Conservation (phyloP, 2,888 invertebrate genomes). For the Chironomus tentans region DNA sequence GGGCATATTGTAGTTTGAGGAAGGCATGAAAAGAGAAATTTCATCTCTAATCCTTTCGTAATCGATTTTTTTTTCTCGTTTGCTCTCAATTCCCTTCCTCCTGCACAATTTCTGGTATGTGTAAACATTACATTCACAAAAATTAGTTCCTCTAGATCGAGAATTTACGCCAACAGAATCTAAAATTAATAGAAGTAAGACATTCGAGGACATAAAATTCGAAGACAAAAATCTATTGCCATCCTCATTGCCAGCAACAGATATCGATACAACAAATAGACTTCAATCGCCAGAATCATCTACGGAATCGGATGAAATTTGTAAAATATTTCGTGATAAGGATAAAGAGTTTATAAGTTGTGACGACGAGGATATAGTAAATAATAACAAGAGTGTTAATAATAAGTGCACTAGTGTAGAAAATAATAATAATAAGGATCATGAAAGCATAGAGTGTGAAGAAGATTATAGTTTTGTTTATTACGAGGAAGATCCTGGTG, state of each 20-base stretch:
- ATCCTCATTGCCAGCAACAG: neutral
- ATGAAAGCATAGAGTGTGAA: conserved; percentile 4
- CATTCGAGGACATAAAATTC: conserved; percentile 4
- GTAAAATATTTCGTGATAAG: conserved; percentile 28
- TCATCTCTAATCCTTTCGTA: conserved; percentile 19
- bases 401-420: no score
- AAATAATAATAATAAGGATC: conserved; percentile 28
- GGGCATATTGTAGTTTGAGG: neutral
- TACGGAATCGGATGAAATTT: conserved; percentile 30
- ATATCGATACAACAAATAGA: neutral
- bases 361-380: neutral
- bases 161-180: conserved; percentile 7
- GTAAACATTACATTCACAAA: no score
- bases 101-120: neutral
- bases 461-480: conserved; percentile 7
- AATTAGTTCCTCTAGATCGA: neutral
- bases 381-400: neutral
- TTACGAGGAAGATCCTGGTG: conserved; percentile 7
- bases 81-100: neutral
- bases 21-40: neutral
- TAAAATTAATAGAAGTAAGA: neutral
- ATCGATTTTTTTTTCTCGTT: conserved; percentile 18
- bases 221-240: neutral
- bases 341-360: neutral
- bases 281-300: conserved; percentile 28